Evolutionary conservation across 2,797 vertebrate species (phyloP), one percentile per base, ranked within the genome.

Genomic region (Oreochromis mossambicus): DNA sequence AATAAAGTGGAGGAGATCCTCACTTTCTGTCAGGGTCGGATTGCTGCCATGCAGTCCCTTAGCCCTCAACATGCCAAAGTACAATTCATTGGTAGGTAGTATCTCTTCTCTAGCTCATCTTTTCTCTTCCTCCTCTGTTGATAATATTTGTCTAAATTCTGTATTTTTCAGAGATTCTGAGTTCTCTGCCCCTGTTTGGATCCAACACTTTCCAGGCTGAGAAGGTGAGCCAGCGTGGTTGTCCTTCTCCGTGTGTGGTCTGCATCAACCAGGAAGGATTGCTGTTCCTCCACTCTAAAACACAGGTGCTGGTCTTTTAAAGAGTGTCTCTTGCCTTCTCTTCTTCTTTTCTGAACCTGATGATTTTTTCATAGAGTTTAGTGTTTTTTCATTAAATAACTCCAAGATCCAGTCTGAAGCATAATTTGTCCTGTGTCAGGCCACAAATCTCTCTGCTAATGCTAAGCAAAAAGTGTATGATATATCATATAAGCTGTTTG

Each of bases 111-210:
- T 21, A 5, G 8, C 17, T 52, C 21, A 11, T 51, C 21, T 68
- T 52, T 15, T 75, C 29, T 54, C 46, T 5, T 17, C 38, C 2
- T 50, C 4, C 7, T 56, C 51, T 66, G 19, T 26, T 73, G 7
- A 24, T 38, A 41, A 11, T 56, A 26, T 78, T 55, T 51, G 15
- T 83, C 11, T 88, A 17, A 81, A 46, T 38, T 26, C 36, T 80
- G 8, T 87, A 80, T 78, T 52, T 86, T 86, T 8, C 94, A 99
- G 98, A 97, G 81, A 73, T 91, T 0, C 12, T 95, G 29, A 94
- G 93, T 34, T 86, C 82, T 51, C 78, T 97, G 81, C 97, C 96
- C 9, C 92, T 97, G 88, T 99, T 98, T 81, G 97, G 97, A 82
- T 97, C 96, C 79, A 97, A 88, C 4, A 81, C 89, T 14, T 99